Percentiles rank a stretch among this genome's conserved stretches.
Evolutionary conservation across 2,888 invertebrate species (phyloP).

Genomic region (Ophioninae sp.): DNA sequence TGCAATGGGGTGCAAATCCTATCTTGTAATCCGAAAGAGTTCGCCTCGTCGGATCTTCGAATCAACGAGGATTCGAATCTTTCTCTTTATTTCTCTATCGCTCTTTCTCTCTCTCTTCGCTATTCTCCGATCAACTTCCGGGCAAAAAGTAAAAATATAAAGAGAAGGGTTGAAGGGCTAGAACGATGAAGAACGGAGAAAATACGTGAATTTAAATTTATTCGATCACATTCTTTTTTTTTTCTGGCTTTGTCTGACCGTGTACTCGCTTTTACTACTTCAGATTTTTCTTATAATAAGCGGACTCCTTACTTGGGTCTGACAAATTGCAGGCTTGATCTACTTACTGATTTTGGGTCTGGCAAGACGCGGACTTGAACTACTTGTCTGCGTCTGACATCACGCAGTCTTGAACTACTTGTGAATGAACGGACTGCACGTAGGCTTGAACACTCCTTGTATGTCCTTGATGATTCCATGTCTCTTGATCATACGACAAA

Average conservation of each 20-base stretch:
- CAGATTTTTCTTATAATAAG: too few relatives aligned
- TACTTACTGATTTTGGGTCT: neutral
- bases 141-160: neutral
- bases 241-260: neutral
- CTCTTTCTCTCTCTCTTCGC: constrained; percentile 4
- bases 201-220: neutral
- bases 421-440: neutral
- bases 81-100: constrained; percentile 8
- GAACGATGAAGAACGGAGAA: neutral
- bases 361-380: neutral
- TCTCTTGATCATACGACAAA: too few relatives aligned
- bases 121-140: constrained; percentile 15
- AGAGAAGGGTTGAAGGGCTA: neutral
- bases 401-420: neutral
- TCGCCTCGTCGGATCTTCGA: constrained; percentile 47
- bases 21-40: constrained; percentile 56
- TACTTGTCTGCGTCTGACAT: neutral
- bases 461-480: too few relatives aligned
- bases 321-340: too few relatives aligned
- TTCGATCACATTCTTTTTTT: neutral
- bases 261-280: neutral
- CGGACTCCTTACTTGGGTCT: too few relatives aligned
- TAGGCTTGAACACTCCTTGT: neutral
- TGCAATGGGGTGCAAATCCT: constrained; percentile 53
- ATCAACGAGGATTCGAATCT: constrained; percentile 30